phyloP scores from a whole-genome alignment of 2,113 vertebrate species.

The Aythya baeri region DNA sequence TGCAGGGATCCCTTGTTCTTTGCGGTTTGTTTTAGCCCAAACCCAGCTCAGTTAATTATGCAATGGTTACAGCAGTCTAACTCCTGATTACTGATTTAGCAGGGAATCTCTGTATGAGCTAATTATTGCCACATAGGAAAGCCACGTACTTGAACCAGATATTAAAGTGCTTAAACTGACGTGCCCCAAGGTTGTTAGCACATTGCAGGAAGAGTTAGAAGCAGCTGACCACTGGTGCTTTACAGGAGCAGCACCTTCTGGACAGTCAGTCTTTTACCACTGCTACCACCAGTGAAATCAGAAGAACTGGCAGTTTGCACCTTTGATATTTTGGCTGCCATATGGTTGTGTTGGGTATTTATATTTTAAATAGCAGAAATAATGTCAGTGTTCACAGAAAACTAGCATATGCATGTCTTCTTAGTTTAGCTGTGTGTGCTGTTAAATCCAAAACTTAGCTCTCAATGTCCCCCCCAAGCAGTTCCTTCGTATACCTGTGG shows the following conservation, averaged over 20 bases:
- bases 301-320: not conserved
- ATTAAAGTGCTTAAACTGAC: not conserved
- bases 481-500: not conserved
- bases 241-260: not conserved
- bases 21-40: not conserved
- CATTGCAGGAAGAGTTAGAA: not conserved
- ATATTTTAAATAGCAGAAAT: not conserved
- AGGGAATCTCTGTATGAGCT: not conserved
- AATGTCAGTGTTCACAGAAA: not conserved
- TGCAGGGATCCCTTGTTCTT: not conserved
- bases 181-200: not conserved
- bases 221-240: not conserved
- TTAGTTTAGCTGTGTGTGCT: not conserved
- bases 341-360: no score
- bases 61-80: not conserved
- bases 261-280: not conserved
- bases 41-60: not conserved
- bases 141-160: not conserved
- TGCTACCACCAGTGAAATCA: not conserved
- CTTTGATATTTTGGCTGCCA: not conserved
- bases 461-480: not conserved
- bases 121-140: not conserved
- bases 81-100: not conserved
- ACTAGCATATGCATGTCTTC: not conserved
- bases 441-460: not conserved